These are phyloP conservation scores for Rhagologus leucostigma DNA, from an alignment of 2,113 vertebrate genomes.

Conservation along the genomic window DNA sequence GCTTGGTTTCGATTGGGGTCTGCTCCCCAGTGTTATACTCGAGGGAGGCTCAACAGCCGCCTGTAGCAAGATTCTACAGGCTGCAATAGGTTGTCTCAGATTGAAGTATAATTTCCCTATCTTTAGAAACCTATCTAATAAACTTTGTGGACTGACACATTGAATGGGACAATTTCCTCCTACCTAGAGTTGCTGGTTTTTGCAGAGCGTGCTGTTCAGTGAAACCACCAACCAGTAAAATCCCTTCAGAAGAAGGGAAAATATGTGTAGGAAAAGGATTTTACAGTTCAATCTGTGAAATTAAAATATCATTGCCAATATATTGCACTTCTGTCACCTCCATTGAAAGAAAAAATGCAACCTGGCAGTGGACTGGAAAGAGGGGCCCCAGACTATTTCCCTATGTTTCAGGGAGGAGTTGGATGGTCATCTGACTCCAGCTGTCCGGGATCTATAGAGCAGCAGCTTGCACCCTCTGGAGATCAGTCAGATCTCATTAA, in stretches of 20 bases:
- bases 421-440: conserved; percentile 28
- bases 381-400: not conserved
- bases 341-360: not conserved
- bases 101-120: not conserved
- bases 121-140: not conserved
- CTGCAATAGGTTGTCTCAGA: not conserved
- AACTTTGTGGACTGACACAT: not conserved
- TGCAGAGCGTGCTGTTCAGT: not conserved
- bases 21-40: not conserved
- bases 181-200: not conserved
- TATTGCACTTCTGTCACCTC: not conserved
- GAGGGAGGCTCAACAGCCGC: accelerated
- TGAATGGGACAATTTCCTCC: not conserved
- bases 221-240: not conserved
- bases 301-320: not conserved
- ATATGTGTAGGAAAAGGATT: not conserved
- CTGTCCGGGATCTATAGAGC: not conserved
- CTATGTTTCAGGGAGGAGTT: not conserved
- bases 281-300: not conserved
- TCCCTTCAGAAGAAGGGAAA: not conserved
- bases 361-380: not conserved
- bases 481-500: conserved; percentile 53
- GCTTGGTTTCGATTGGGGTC: not conserved
- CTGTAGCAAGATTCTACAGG: not conserved
- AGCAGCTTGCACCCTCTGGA: conserved; percentile 43